Percentiles rank a stretch among this genome's conserved stretches.
Conservation (phyloP, 2,113 vertebrate genomes). For the Clupea harengus region DNA sequence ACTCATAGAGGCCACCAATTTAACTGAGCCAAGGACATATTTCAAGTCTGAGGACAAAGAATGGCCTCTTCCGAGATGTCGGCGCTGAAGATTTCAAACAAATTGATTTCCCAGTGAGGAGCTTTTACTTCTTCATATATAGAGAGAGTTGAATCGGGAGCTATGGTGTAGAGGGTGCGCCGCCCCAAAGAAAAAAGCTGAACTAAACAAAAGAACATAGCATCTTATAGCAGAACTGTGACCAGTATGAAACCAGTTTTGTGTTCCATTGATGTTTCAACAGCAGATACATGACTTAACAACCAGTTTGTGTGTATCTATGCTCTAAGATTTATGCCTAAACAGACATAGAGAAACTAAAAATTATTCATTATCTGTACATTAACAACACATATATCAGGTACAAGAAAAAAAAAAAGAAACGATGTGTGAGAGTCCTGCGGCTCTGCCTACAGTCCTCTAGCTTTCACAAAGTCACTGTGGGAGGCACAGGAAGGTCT, state of each 20-base stretch:
- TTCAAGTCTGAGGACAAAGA: neutral
- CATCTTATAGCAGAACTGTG: neutral
- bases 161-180: neutral
- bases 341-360: neutral
- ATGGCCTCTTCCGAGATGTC: neutral
- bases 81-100: neutral
- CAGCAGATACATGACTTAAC: neutral
- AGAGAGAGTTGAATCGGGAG: neutral
- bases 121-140: neutral
- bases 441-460: conserved; percentile 56
- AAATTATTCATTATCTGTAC: neutral
- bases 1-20: neutral
- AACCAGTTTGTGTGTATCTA: neutral
- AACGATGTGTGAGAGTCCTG: neutral
- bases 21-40: neutral
- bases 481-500: conserved; percentile 59
- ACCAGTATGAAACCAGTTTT: neutral
- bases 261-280: neutral
- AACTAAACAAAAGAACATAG: neutral
- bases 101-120: neutral
- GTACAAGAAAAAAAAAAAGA: neutral
- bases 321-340: neutral
- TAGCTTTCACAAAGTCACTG: conserved; percentile 80
- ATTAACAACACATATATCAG: neutral
- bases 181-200: too few species aligned